Evolutionary conservation across 2,888 invertebrate genomes (phyloP).

Genomic region (Xylota segnis): DNA sequence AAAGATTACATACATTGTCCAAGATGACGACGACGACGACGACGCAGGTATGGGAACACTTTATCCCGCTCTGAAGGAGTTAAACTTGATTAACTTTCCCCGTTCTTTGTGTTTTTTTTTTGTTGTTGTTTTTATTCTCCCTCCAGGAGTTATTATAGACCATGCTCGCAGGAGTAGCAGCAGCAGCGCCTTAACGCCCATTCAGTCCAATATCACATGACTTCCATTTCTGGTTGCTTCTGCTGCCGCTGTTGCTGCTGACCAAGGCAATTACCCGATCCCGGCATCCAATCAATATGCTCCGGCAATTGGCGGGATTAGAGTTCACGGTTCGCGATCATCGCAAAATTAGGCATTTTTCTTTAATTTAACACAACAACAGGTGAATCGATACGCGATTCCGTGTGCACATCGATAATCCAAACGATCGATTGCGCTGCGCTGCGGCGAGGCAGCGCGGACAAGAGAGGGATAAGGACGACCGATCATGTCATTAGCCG

Average conservation of each 20-base stretch:
- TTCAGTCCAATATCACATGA: constrained; percentile 76
- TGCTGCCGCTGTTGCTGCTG: constrained; percentile 67
- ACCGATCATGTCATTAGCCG: constrained; percentile 74
- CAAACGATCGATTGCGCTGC: constrained; percentile 25
- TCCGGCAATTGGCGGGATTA: constrained; percentile 73
- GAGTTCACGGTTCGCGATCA: constrained; percentile 76
- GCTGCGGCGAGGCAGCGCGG: not conserved
- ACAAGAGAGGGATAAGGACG: constrained; percentile 21
- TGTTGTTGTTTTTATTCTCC: constrained; percentile 14
- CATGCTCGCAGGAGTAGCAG: constrained; percentile 65
- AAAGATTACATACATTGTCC: constrained; percentile 65
- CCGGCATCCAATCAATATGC: constrained; percentile 76
- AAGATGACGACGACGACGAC: constrained; percentile 3
- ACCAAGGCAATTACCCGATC: constrained; percentile 73
- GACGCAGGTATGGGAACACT: constrained; percentile 54
- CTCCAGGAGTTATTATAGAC: constrained; percentile 62
- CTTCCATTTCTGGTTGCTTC: constrained; percentile 61
- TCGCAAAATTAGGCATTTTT: constrained; percentile 76
- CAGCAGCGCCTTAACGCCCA: constrained; percentile 73
- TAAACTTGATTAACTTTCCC: constrained; percentile 71
- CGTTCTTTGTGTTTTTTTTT: constrained; percentile 12
- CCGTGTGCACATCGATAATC: constrained; percentile 66
- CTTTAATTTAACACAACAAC: constrained; percentile 74
- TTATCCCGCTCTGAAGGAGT: constrained; percentile 17
- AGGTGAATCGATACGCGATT: constrained; percentile 69